These are phyloP conservation scores for Onychostruthus taczanowskii DNA, from an alignment of 2,113 vertebrate genomes.

Conservation along the genomic window DNA sequence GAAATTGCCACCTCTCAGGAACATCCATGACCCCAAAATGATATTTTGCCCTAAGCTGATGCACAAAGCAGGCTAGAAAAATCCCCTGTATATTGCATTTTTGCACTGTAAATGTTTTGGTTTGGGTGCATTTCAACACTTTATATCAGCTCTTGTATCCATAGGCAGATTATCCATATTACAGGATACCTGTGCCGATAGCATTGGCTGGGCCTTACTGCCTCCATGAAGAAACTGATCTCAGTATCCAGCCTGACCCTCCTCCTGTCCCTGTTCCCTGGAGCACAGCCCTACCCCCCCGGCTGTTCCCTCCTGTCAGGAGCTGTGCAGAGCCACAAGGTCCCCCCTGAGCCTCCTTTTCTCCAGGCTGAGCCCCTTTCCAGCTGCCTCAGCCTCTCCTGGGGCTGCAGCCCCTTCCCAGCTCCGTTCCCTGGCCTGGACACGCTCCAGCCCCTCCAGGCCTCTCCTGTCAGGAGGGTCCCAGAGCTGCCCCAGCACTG, in stretches of 20 bases:
- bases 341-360: neutral
- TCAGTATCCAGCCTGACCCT: fast-evolving
- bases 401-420: neutral
- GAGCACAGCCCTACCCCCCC: neutral
- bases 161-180: neutral
- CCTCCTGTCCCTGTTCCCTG: neutral
- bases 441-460: neutral
- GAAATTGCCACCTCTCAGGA: neutral
- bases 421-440: neutral
- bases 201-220: neutral
- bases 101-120: neutral
- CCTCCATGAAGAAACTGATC: neutral
- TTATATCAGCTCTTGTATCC: neutral
- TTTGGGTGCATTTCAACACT: neutral
- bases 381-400: neutral
- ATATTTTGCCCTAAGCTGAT: neutral
- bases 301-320: neutral
- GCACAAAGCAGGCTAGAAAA: neutral
- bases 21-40: neutral
- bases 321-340: neutral
- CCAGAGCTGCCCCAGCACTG: neutral
- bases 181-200: neutral
- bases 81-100: neutral
- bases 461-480: neutral
- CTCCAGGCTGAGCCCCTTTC: neutral